Evolutionary conservation across 2,113 vertebrate genomes (phyloP).

Genomic region (Ctenodactylus gundi): DNA sequence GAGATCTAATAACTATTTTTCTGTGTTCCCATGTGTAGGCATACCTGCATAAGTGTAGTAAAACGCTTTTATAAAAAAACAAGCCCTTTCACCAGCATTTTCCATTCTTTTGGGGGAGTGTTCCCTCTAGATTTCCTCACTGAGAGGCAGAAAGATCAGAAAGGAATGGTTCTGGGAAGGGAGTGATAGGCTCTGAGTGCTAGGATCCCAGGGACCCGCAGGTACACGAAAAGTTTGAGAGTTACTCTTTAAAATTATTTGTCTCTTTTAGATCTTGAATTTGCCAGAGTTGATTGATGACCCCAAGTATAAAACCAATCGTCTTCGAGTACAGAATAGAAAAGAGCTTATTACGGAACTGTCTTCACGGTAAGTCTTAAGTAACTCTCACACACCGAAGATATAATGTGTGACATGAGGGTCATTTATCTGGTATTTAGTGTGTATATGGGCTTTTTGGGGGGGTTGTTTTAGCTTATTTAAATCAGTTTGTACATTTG

Average conservation of each 20-base stretch:
- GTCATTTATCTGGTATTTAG: not conserved
- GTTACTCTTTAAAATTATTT: conserved; percentile 28
- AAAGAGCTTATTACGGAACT: conserved; percentile 87
- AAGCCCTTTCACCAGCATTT: not conserved
- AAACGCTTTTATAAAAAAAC: not conserved
- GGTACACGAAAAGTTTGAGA: not conserved
- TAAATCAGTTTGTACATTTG: conserved; percentile 18
- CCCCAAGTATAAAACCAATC: conserved; percentile 90
- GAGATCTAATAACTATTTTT: not conserved
- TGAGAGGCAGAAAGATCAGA: not conserved
- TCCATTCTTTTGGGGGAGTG: not conserved
- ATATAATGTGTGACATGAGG: not conserved
- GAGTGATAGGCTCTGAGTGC: not conserved
- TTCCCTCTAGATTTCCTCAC: not conserved
- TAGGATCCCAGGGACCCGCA: not conserved
- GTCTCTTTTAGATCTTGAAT: conserved; percentile 87
- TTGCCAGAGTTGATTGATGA: conserved; percentile 86
- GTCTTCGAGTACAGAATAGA: conserved; percentile 91
- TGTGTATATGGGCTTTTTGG: too few relatives aligned
- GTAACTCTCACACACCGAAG: conserved; percentile 27
- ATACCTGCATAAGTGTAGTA: not conserved
- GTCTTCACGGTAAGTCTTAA: conserved; percentile 86
- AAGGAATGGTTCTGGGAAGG: not conserved
- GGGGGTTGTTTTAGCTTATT: not conserved
- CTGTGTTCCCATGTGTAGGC: not conserved